These are phyloP conservation scores for Pecten maximus DNA, from an alignment of 2,888 invertebrate genomes.

Conservation along the genomic window DNA sequence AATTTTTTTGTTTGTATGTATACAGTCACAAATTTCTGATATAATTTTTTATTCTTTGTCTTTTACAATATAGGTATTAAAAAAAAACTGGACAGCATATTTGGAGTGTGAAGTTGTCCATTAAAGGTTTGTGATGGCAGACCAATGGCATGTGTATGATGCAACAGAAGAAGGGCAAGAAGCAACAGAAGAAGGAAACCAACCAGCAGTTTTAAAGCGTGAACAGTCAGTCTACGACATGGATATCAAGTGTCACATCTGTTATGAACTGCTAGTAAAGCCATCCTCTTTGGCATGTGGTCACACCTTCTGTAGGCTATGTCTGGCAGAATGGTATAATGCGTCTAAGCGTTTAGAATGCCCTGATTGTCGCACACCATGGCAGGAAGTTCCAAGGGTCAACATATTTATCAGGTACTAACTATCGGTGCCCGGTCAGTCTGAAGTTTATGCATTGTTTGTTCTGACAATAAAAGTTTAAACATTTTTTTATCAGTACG, in stretches of 20 bases:
- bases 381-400: constrained; percentile 73
- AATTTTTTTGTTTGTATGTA: too few relatives aligned
- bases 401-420: constrained; percentile 74
- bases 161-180: background rate
- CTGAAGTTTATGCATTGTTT: background rate
- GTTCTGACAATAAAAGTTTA: background rate
- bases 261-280: constrained; percentile 72
- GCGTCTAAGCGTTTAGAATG: constrained; percentile 73
- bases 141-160: too few relatives aligned
- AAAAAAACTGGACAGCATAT: background rate
- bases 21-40: too few relatives aligned
- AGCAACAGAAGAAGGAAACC: background rate
- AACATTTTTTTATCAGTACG: too few relatives aligned
- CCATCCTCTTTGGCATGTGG: constrained; percentile 79
- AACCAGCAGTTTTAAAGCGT: background rate
- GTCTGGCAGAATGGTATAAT: constrained; percentile 77
- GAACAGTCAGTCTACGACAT: background rate
- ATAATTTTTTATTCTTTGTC: background rate
- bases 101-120: background rate
- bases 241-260: constrained; percentile 49
- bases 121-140: background rate
- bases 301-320: constrained; percentile 77
- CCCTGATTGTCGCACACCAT: constrained; percentile 74
- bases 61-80: background rate
- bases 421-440: too few relatives aligned